Conservation (phyloP, 2,113 vertebrate species). For the Anoura caudifer region DNA sequence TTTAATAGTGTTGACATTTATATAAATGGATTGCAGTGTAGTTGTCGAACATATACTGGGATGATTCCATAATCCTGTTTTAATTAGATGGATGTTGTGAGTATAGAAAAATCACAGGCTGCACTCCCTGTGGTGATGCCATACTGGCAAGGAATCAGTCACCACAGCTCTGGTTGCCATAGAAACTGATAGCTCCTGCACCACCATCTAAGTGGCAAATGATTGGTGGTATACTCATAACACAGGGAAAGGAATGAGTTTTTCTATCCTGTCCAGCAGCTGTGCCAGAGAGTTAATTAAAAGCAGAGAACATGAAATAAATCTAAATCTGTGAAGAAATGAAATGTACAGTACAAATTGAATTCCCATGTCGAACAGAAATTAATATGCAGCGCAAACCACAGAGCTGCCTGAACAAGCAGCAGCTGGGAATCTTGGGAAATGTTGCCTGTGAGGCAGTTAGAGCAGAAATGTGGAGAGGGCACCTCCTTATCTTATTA, state of each 20-base stretch:
- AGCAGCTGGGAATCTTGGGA: constrained; percentile 80
- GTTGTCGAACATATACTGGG: constrained; percentile 91
- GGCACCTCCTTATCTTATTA: constrained; percentile 77
- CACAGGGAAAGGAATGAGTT: constrained; percentile 87
- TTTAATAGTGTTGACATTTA: constrained; percentile 91
- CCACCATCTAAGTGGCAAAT: constrained; percentile 94
- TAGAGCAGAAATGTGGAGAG: constrained; percentile 73
- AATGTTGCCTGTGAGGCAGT: constrained; percentile 64
- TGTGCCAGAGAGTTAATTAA: constrained; percentile 96
- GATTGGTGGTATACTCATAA: constrained; percentile 91
- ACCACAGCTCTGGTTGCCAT: constrained; percentile 90
- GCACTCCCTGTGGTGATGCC: constrained; percentile 92
- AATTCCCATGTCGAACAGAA: constrained; percentile 89
- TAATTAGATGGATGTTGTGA: constrained; percentile 96
- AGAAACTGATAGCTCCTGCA: constrained; percentile 92
- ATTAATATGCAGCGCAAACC: constrained; percentile 87
- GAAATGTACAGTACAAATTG: constrained; percentile 94
- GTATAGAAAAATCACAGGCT: constrained; percentile 89
- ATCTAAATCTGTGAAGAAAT: constrained; percentile 95
- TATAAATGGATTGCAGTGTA: constrained; percentile 87
- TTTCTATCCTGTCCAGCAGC: constrained; percentile 89
- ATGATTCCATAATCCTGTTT: constrained; percentile 95
- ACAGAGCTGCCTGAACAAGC: constrained; percentile 82
- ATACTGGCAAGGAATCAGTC: constrained; percentile 97
- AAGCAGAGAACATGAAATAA: constrained; percentile 94